A percentile compares a stretch with the other conserved stretches of the same genome.
Evolutionary conservation across 2,113 vertebrate species (phyloP).

Genomic region (Ornithorhynchus anatinus): DNA sequence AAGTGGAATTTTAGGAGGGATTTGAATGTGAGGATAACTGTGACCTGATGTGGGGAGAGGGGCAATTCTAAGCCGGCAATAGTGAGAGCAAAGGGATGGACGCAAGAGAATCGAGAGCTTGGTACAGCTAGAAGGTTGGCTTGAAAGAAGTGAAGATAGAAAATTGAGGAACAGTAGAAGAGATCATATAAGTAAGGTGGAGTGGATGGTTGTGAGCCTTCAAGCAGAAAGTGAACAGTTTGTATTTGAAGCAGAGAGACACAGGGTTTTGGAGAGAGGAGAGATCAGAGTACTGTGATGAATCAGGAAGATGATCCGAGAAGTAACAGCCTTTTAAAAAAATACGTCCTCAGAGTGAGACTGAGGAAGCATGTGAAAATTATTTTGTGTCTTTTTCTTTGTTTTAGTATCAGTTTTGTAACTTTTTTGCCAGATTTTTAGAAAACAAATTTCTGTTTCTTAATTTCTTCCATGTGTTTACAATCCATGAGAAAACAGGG

Average conservation of each 20-base stretch:
- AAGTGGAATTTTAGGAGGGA: too few species aligned
- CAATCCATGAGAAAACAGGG: not conserved
- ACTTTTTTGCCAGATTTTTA: not conserved
- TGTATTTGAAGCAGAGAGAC: not conserved
- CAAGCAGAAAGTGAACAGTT: not conserved
- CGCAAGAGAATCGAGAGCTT: too few species aligned
- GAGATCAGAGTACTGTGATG: too few species aligned
- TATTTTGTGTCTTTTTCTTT: not conserved
- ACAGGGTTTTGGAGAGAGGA: not conserved
- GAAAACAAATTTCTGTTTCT: not conserved
- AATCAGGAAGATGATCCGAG: too few species aligned
- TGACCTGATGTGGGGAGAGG: too few species aligned
- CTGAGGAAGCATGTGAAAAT: not conserved
- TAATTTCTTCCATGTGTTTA: slow-evolving; percentile 32
- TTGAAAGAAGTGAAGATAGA: not conserved
- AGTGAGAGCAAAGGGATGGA: too few species aligned
- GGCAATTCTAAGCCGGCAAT: too few species aligned
- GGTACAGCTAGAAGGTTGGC: not conserved
- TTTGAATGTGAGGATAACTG: too few species aligned
- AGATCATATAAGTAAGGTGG: too few species aligned
- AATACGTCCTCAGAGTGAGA: not conserved
- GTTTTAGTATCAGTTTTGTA: not conserved
- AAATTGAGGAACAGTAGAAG: not conserved
- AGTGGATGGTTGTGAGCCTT: not conserved
- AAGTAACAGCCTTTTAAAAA: not conserved